Evolutionary conservation across 30 jellyfish, hydroid and myxozoan species (phyloP), one percentile per base, ranked within the genome.

Genomic region (Phacellophora camtschatica): DNA sequence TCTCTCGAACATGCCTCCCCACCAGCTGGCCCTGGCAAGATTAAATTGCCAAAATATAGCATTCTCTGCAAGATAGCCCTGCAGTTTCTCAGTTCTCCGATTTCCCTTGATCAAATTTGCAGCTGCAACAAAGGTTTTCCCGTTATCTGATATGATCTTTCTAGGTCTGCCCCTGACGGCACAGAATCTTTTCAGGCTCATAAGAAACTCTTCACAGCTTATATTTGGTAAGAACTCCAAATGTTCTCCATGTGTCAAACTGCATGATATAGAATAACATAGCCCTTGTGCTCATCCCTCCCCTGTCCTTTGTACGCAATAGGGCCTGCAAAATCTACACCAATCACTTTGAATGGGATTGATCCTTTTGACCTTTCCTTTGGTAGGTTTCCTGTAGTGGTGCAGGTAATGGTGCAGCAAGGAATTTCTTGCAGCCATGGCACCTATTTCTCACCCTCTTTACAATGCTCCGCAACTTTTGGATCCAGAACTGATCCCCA

Each of bases 1-100:
- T 35, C 96, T 36, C 66, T 86, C 96, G 71, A 75, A 86, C 74
- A 64, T 87, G 64, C 96, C 88, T 5, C 89, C 96, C 96, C 96
- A 87, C 94, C 96, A 87, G 20, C 94, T 84, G 16, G 94, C 96
- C 27, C 94, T 29, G 73, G 94, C 77, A 1, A 87, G 79, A 53
- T 87, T 87, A 88, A 87, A 87, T 69, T 77, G 88, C 88, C 94
- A 77, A n/a, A 13, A 51, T 57, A 68, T 71, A 27, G 61, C 62
- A 22, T 78, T 31, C 16, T 35, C 11, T 31, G 86, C 57, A 48
- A 78, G 85, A 46, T n/a, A 87, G 56, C 79, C 85, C 29, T 87
- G 89, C 9, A 87, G 58, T 31, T 6, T 18, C 59, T 77, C 96
- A 39, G 15, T 33, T 23, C 49, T 77, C 85, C 22, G 19, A 24